Evolutionary conservation across 2,113 vertebrate species (phyloP).

Genomic region (Hydrochoerus hydrochaeris): DNA sequence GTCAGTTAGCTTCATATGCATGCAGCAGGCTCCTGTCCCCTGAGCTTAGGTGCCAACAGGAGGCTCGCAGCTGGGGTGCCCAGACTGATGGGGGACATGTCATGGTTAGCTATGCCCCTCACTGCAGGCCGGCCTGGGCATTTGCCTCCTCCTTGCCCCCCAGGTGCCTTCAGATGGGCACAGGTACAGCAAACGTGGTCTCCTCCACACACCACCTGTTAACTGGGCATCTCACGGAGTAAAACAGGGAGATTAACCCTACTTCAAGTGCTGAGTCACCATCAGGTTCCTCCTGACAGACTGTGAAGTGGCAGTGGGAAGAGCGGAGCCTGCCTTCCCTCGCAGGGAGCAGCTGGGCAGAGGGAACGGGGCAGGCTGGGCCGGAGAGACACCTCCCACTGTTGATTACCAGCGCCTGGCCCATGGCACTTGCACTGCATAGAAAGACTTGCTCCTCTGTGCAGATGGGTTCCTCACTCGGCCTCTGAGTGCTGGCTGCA

Average conservation of each 20-base stretch:
- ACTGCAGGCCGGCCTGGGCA: not conserved
- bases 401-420: rapidly evolving
- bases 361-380: not conserved
- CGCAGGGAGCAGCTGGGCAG: not conserved
- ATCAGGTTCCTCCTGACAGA: not conserved
- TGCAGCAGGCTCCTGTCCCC: not conserved
- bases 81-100: not conserved
- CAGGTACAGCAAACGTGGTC: not conserved
- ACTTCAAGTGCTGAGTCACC: not conserved
- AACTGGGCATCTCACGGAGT: rapidly evolving
- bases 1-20: not conserved
- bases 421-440: rapidly evolving
- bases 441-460: rapidly evolving
- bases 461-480: not conserved
- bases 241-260: not conserved
- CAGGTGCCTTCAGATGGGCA: not conserved
- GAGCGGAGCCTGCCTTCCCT: not conserved
- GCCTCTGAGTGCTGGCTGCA: not conserved
- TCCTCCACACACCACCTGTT: not conserved
- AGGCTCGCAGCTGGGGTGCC: not conserved
- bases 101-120: not conserved
- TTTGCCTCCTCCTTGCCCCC: not conserved
- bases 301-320: not conserved
- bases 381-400: rapidly evolving
- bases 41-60: rapidly evolving